Percentiles rank a stretch among this genome's conserved stretches.
These are phyloP conservation scores for Haliclystus octoradiatus DNA, from an alignment of 30 jellyfish, hydroid and myxozoan genomes.

Conservation along the genomic window DNA sequence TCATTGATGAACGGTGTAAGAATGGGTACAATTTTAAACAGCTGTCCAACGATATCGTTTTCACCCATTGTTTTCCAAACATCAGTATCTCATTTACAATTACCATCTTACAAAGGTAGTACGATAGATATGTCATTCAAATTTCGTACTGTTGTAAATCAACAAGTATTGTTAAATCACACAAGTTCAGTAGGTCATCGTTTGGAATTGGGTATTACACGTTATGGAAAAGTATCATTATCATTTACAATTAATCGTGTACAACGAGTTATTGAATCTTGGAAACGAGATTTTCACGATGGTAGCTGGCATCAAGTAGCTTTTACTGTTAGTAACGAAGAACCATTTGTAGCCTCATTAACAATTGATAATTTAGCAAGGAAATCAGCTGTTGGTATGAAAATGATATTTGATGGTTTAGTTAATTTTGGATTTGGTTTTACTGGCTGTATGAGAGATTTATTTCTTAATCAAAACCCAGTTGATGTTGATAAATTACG, in stretches of 20 bases:
- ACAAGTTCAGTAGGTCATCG: conserved; percentile 37
- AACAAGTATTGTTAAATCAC: conserved; percentile 58
- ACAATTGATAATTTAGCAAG: conserved; percentile 86
- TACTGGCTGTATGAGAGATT: conserved; percentile 97
- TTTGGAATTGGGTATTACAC: conserved; percentile 40
- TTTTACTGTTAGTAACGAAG: conserved; percentile 12
- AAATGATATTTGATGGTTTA: conserved; percentile 56
- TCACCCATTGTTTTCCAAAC: conserved; percentile 83
- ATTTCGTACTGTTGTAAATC: conserved; percentile 74
- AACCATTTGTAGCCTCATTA: conserved; percentile 68
- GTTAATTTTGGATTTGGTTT: conserved; percentile 84
- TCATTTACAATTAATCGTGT: conserved; percentile 43
- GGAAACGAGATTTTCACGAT: conserved; percentile 60
- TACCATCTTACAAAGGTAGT: conserved; percentile 11
- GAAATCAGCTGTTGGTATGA: conserved; percentile 35
- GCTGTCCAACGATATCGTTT: conserved; percentile 54
- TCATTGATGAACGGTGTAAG: conserved; percentile 3
- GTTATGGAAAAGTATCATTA: conserved; percentile 62
- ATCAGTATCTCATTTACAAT: conserved; percentile 63
- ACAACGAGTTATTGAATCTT: conserved; percentile 63
- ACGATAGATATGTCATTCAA: conserved; percentile 46
- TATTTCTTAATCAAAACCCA: conserved; percentile 48
- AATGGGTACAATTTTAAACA: background rate
- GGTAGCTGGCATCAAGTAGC: conserved; percentile 91
- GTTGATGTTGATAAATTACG: conserved; percentile 5